Conservation (phyloP, 1,140 invertebrate genomes). For the Diuraphis noxia region DNA sequence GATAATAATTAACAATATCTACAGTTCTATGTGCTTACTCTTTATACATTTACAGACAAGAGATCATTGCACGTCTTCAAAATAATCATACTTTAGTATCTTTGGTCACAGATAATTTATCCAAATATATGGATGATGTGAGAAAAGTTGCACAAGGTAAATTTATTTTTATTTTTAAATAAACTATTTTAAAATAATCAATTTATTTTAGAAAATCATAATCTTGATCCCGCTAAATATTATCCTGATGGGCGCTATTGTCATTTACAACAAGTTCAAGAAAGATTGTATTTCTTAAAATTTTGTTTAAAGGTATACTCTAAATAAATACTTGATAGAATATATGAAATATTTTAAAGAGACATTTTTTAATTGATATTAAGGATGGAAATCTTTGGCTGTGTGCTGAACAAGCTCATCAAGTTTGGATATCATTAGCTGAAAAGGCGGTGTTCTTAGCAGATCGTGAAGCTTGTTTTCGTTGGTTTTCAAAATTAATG, state of each 20-base stretch:
- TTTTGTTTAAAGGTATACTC: slow-evolving; percentile 75
- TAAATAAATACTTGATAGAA: background rate
- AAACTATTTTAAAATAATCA: background rate
- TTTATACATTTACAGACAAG: slow-evolving; percentile 64
- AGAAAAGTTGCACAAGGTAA: slow-evolving; percentile 70
- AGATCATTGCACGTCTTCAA: slow-evolving; percentile 89
- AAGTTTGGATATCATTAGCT: slow-evolving; percentile 95
- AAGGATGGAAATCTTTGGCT: slow-evolving; percentile 75
- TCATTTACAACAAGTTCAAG: slow-evolving; percentile 90
- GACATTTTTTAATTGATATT: background rate
- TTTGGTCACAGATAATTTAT: slow-evolving; percentile 90
- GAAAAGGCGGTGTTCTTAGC: slow-evolving; percentile 88
- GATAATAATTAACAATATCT: background rate
- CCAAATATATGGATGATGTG: slow-evolving; percentile 87
- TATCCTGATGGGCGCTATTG: slow-evolving; percentile 88
- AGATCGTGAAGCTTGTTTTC: slow-evolving; percentile 95
- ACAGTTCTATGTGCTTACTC: background rate
- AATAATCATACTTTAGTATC: slow-evolving; percentile 90
- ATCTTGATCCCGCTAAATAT: slow-evolving; percentile 79
- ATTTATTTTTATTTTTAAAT: background rate
- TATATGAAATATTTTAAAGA: background rate
- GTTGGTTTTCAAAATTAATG: slow-evolving; percentile 99
- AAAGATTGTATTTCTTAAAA: slow-evolving; percentile 90
- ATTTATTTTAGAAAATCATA: slow-evolving; percentile 67
- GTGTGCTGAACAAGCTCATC: slow-evolving; percentile 93